Evolutionary conservation across 2,113 vertebrate species (phyloP).

Genomic region (Lontra canadensis): DNA sequence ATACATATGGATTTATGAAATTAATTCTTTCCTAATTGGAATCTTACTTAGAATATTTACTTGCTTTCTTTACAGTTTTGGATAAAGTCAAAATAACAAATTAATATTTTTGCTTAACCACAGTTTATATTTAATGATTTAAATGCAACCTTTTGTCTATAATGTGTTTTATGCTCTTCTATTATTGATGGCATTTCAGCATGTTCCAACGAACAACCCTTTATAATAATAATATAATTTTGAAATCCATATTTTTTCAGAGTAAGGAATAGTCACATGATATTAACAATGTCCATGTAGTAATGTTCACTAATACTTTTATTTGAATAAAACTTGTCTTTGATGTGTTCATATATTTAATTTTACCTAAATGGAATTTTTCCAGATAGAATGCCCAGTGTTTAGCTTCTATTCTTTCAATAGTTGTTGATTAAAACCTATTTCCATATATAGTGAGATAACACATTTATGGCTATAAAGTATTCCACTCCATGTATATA

Average conservation of each 20-base stretch:
- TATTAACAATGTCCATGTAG: neutral
- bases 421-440: neutral
- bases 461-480: neutral
- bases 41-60: neutral
- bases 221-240: neutral
- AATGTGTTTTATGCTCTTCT: neutral
- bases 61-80: neutral
- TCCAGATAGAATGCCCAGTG: neutral
- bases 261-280: neutral
- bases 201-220: neutral
- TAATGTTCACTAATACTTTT: neutral
- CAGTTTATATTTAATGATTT: neutral
- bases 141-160: neutral
- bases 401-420: neutral
- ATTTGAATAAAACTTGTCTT: neutral
- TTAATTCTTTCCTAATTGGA: neutral
- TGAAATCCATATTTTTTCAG: neutral
- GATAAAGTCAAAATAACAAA: neutral
- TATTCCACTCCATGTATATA: neutral
- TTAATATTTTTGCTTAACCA: neutral
- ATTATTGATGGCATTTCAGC: neutral
- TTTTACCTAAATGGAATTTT: neutral
- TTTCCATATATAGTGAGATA: neutral
- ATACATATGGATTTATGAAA: neutral
- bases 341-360: neutral